Conservation (phyloP, 2,113 vertebrate genomes). For the Aspidoscelis tigris region DNA sequence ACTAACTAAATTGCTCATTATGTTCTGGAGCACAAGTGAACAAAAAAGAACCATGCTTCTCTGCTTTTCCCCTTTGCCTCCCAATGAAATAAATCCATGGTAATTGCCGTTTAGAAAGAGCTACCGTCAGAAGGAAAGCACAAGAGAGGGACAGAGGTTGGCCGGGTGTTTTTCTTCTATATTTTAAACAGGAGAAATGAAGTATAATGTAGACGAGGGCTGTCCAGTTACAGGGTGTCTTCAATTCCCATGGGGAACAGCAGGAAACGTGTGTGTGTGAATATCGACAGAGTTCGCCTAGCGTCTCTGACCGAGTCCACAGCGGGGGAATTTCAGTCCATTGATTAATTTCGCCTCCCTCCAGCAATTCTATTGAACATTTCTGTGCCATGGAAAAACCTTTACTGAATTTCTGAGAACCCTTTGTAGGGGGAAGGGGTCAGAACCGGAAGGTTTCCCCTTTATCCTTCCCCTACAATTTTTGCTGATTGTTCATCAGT, state of each 20-base stretch:
- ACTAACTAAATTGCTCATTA: constrained; percentile 40
- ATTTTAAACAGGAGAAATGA: constrained; percentile 1
- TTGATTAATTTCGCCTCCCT: constrained; percentile 13
- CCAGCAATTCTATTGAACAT: constrained; percentile 24
- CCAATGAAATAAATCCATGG: constrained; percentile 47
- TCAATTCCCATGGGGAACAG: not conserved
- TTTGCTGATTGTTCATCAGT: constrained; percentile 11
- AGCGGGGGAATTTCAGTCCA: constrained; percentile 16
- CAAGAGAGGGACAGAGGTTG: not conserved
- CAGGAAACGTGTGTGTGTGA: not conserved
- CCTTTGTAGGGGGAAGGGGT: not conserved
- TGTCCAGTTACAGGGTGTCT: not conserved
- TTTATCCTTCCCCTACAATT: constrained; percentile 6
- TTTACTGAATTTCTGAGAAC: constrained; percentile 35
- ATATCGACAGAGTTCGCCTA: constrained; percentile 7
- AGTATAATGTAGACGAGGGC: constrained; percentile 7
- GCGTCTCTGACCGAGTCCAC: not conserved
- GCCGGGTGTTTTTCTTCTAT: not conserved
- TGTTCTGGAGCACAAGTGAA: constrained; percentile 25
- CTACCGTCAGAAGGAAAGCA: not conserved
- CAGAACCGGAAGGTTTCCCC: constrained; percentile 13
- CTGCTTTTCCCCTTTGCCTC: constrained; percentile 32
- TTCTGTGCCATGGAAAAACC: not conserved
- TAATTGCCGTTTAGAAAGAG: constrained; percentile 8
- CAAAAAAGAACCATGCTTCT: constrained; percentile 15